phyloP scores from a whole-genome alignment of 2,888 invertebrate species.

The Ptychoptera contaminata region DNA sequence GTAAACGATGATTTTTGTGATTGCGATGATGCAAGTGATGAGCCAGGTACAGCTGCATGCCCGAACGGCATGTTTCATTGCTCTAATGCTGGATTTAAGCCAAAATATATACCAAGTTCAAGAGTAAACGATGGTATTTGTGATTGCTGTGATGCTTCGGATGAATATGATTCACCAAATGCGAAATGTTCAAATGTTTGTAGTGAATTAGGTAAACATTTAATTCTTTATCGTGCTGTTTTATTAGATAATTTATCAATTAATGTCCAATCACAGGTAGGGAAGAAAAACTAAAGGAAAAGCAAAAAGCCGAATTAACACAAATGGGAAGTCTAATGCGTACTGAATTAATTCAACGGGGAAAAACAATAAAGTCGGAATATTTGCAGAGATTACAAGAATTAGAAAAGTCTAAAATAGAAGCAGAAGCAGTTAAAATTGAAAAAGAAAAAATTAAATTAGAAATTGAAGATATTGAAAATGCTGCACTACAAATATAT shows the following conservation, averaged over 20 bases:
- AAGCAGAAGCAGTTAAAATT: slow-evolving; percentile 61
- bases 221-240: background rate
- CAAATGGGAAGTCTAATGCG: slow-evolving; percentile 66
- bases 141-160: slow-evolving; percentile 85
- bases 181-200: slow-evolving; percentile 61
- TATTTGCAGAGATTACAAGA: slow-evolving; percentile 53
- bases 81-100: slow-evolving; percentile 63
- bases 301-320: slow-evolving; percentile 52
- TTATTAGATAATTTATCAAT: background rate
- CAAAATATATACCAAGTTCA: slow-evolving; percentile 65
- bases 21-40: slow-evolving; percentile 76
- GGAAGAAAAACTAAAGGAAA: slow-evolving; percentile 58
- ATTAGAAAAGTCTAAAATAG: slow-evolving; percentile 52
- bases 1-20: slow-evolving; percentile 89
- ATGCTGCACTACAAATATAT: slow-evolving; percentile 59
- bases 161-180: slow-evolving; percentile 50
- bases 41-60: slow-evolving; percentile 91
- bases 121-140: slow-evolving; percentile 91
- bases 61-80: slow-evolving; percentile 81
- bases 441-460: slow-evolving; percentile 63
- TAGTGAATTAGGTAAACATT: slow-evolving; percentile 49
- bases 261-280: slow-evolving; percentile 15
- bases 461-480: slow-evolving; percentile 56
- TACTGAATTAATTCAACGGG: slow-evolving; percentile 55
- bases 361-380: slow-evolving; percentile 57